Evolutionary conservation across 2,113 vertebrate species (phyloP), one percentile per base, ranked within the genome.

Genomic region (Pteruthius melanotis): DNA sequence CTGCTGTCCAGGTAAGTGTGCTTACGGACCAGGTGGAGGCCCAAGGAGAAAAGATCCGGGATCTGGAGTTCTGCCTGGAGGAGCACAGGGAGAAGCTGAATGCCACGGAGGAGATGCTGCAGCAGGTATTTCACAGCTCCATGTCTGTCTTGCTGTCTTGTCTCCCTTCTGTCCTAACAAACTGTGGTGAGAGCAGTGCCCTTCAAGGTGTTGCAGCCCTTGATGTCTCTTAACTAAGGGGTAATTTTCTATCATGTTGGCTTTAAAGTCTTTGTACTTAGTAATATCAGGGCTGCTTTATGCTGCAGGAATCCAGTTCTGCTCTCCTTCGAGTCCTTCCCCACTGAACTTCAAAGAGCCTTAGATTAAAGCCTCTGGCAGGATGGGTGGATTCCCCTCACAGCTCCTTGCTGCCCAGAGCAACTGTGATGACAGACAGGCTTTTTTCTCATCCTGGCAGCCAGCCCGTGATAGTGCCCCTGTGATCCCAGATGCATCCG

Each of bases 11-110:
- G 99, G 99, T 99, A 16, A 99, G 99, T 71, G 99, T 99, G 83
- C 97, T 99, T 85, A 99, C 99, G 5, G 99, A 99, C 97, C 99
- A 99, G 94, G 99, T 99, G 79, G 99, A 99, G 83, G 99, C 99
- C 39, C 99, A 99, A 54, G 99, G 99, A 52, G 99, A 99, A 94
- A 99, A 99, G 98, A 99, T 99, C 85, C 98, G 99, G 31, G 99
- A 99, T 93, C 96, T 99, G 89, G 99, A 99, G 79, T 94, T 99
- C 71, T 99, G 99, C 95, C 98, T 99, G 66, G 99, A 99, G 40
- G 99, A 99, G 70, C 99, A 99, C 98, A 98, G 99, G 79, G 99
- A 99, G 81, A 99, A 99, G 93, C 96, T 99, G 90, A 99, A 99
- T 20, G 98, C 98, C 78, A 99, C 99, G 0, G 99, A 99, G 63